Conservation (phyloP, 2,888 invertebrate species). For the Eupithecia inturbata region DNA sequence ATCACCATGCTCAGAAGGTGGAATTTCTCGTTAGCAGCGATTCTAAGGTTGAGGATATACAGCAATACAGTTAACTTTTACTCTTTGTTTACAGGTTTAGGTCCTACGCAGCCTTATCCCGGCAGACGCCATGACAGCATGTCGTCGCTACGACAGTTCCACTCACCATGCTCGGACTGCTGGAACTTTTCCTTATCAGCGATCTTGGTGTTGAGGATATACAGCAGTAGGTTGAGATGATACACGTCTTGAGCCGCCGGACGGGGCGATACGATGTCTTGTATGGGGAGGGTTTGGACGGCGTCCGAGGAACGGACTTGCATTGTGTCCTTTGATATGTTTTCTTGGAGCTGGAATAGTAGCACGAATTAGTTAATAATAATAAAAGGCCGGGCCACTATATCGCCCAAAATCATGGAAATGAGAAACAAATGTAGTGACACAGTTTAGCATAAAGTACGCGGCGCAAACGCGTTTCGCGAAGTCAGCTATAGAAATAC, state of each 20-base stretch:
- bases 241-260: neutral
- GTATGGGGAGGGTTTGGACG: neutral
- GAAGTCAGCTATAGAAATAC: too few relatives aligned
- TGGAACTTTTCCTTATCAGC: neutral
- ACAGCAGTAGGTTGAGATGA: neutral
- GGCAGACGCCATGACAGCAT: too few relatives aligned
- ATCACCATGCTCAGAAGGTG: too few relatives aligned
- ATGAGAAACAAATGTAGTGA: neutral
- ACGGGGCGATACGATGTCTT: neutral
- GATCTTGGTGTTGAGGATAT: neutral
- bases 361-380: neutral
- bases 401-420: neutral
- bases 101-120: too few relatives aligned
- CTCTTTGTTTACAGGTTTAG: too few relatives aligned
- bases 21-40: too few relatives aligned
- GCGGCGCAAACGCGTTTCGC: too few relatives aligned
- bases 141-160: neutral
- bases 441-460: too few relatives aligned
- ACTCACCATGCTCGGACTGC: neutral
- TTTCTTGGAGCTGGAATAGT: neutral
- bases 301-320: neutral
- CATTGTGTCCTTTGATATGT: neutral
- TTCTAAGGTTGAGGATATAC: too few relatives aligned
- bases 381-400: neutral
- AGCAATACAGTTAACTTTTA: too few relatives aligned